Base-by-base conservation (phyloP, 2,797 vertebrate genomes). In the Mormyrops boulengeri region DNA sequence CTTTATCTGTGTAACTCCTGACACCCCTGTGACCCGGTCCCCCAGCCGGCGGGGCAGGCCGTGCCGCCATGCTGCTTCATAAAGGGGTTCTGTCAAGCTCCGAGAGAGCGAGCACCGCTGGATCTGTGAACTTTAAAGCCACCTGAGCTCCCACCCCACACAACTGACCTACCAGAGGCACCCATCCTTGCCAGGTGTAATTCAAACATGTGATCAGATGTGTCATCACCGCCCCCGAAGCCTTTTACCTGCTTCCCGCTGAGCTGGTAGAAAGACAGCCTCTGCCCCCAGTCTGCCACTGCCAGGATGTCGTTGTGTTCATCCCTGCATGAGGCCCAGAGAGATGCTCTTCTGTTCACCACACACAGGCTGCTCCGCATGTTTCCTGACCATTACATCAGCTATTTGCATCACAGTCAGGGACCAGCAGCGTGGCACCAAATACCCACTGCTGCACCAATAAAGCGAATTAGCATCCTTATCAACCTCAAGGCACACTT, bases 271-370 rank as follows among this genome's bases (percentile, higher is more conserved):
- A 99, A 99, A 88, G 99, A 99, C 93, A 99, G 96, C 90, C 96
- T 98, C 94, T 98, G 98, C 87, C 98, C 97, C 99, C 99, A 99
- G 93, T 99, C 98, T 92, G 98, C 97, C 91, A 99, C 97, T 89
- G 98, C 98, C 93, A 99, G 94, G 92, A 98, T 97, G 94, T 99
- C 98, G 94, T 98, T 98, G 95, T 97, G 98, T 85, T 99, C 98
- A 92, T 99, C 98, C 95, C 98, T 99, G 93, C 89, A 86, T 92
- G 92, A 89, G 92, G 5, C 91, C 38, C 90, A 92, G 62, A 93
- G 62, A 91, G 90, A 89, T 26, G 44, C 60, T 82, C 19, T 49
- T 62, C 82, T 34, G 9, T 38, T 62, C 62, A 38, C 57, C 57
- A 52, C 60, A 14, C 55, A 44, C 86, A n/a, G 86, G 55, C 30